These are phyloP conservation scores for Nomada fucata DNA, from an alignment of 2,888 invertebrate species.

Conservation along the genomic window DNA sequence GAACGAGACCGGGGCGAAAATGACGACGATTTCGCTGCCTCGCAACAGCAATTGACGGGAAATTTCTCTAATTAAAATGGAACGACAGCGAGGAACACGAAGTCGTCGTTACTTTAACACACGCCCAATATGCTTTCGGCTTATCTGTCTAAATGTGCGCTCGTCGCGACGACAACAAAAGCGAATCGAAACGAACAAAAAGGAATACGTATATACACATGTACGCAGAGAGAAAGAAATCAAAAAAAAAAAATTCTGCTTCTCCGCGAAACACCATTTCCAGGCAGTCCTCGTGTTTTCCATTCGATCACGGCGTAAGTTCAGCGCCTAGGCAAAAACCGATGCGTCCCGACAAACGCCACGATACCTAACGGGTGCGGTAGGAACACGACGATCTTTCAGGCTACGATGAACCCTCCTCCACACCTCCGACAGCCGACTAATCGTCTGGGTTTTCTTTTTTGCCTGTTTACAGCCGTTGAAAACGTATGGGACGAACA, in stretches of 20 bases:
- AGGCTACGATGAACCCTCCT: conserved; percentile 52
- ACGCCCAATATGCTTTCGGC: conserved; percentile 11
- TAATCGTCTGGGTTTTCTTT: conserved; percentile 77
- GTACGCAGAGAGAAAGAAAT: neutral
- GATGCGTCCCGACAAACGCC: neutral
- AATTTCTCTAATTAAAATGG: too few relatives aligned
- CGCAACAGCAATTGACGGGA: accelerated
- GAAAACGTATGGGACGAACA: neutral
- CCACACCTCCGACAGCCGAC: conserved; percentile 57
- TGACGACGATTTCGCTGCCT: neutral
- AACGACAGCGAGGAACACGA: neutral
- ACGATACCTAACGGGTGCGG: neutral
- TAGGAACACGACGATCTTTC: conserved; percentile 40
- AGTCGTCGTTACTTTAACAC: neutral
- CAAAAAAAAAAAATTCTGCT: neutral
- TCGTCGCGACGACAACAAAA: neutral
- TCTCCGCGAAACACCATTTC: neutral
- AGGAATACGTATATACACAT: neutral
- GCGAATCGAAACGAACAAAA: neutral
- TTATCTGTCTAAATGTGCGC: neutral
- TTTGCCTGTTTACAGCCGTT: conserved; percentile 78
- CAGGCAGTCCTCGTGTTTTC: conserved; percentile 1
- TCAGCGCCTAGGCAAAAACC: conserved; percentile 9
- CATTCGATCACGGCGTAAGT: neutral
- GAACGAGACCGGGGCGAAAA: too few relatives aligned